Conservation (phyloP, 2,113 vertebrate genomes). For the Oryzias celebensis region DNA sequence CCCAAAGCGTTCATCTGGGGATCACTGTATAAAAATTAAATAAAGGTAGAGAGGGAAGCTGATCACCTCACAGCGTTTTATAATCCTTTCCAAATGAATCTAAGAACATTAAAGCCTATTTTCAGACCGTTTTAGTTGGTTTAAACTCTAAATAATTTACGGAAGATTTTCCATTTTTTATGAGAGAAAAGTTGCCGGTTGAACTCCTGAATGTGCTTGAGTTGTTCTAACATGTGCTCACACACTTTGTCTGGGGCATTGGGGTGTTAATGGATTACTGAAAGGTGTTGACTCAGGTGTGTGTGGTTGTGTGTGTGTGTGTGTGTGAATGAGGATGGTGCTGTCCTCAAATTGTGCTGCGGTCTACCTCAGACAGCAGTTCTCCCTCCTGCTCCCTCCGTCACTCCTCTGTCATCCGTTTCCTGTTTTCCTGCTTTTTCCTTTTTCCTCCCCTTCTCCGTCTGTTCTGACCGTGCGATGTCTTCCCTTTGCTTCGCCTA, state of each 20-base stretch:
- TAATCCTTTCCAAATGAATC: too few species aligned
- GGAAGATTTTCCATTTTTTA: too few species aligned
- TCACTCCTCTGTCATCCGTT: conserved; percentile 16
- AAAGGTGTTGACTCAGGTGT: conserved; percentile 85
- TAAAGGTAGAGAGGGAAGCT: too few species aligned
- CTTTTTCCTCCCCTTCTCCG: background rate
- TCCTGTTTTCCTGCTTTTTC: conserved; percentile 19
- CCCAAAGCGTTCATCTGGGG: too few species aligned
- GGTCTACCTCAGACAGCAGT: conserved; percentile 38
- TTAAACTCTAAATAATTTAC: too few species aligned
- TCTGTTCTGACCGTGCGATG: conserved; percentile 43
- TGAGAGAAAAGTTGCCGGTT: background rate
- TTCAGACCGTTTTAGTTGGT: too few species aligned
- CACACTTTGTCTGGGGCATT: conserved; percentile 73
- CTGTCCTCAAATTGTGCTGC: conserved; percentile 49
- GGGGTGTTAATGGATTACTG: conserved; percentile 80
- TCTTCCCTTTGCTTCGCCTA: conserved; percentile 36
- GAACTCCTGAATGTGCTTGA: conserved; percentile 17
- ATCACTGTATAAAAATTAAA: too few species aligned
- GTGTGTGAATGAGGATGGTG: conserved; percentile 30
- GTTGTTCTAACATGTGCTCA: conserved; percentile 32
- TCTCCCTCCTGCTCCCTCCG: conserved; percentile 30
- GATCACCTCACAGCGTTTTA: too few species aligned
- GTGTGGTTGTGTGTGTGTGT: conserved; percentile 49
- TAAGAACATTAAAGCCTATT: too few species aligned